Evolutionary conservation across 2,113 vertebrate genomes (phyloP), one percentile per base, ranked within the genome.

Genomic region (Cryptotis parvus): DNA sequence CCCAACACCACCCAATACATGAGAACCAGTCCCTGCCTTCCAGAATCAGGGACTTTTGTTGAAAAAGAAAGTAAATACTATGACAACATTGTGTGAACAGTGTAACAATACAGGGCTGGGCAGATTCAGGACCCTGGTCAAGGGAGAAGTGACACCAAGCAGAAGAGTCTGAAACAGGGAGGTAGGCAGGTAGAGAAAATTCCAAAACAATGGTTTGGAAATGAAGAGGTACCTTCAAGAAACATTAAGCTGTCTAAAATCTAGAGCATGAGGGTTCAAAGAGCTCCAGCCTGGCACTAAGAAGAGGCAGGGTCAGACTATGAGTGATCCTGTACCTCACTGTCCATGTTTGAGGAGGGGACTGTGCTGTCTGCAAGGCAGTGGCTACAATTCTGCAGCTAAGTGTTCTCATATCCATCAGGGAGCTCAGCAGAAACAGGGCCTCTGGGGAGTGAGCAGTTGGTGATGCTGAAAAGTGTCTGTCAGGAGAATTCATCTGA

Each of bases 401-500:
- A 93, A 22, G 45, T 65, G 88, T 69, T 82, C 88, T 90, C 85
- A 77, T 41, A 80, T 26, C 27, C 45, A 12, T 77, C 26, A 12
- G 63, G 58, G 72, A 91, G 83, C 68, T 61, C 11, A 96, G 89
- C 75, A 92, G 83, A 93, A 63, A 91, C 61, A 90, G 76, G 63
- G 78, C 82, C 90, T 90, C 90, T 45, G 9, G 93, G 86, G 93
- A 95, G 26, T 70, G 87, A 94, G 94, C 90, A 96, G 94, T 93
- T 95, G 94, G 69, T 65, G 63, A 90, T 80, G 86, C 93, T 93
- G 86, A 79, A 84, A 94, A 95, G 86, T 92, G 91, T 93, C 89
- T 95, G 90, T 92, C 75, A 74, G 89, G 72, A 94, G 76, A 95
- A 95, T 93, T 94, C 94, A 93, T 73, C 94, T 92, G 87, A 85